Evolutionary conservation across 2,888 invertebrate species (phyloP).

Genomic region (Sisyra nigra): DNA sequence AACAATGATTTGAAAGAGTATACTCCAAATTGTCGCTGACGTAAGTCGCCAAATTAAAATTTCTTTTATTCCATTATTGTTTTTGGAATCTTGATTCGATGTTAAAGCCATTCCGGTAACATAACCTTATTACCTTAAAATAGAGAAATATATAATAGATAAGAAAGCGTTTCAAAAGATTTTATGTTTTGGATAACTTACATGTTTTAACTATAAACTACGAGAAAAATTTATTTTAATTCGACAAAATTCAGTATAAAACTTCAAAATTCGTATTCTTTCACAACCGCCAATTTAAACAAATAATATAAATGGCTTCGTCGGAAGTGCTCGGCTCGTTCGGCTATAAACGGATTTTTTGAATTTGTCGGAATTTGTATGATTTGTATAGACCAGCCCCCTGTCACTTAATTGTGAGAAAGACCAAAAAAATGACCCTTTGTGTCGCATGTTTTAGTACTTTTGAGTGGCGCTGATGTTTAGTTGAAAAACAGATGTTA

Average conservation of each 20-base stretch:
- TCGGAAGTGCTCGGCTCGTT: too few relatives aligned
- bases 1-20: constrained; percentile 22
- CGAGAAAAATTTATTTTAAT: not conserved
- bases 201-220: not conserved
- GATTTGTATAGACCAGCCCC: too few relatives aligned
- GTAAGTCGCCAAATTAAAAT: constrained; percentile 38
- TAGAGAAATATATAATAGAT: not conserved
- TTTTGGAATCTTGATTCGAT: constrained; percentile 1
- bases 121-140: not conserved
- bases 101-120: not conserved
- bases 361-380: too few relatives aligned
- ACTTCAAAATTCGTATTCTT: not conserved
- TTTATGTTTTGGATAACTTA: not conserved
- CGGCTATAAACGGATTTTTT: too few relatives aligned
- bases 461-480: too few relatives aligned
- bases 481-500: too few relatives aligned
- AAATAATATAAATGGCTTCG: not conserved
- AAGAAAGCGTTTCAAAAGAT: not conserved
- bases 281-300: constrained; percentile 1
- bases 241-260: not conserved
- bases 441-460: too few relatives aligned
- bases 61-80: constrained; percentile 36
- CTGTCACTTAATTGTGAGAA: too few relatives aligned
- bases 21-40: constrained; percentile 24
- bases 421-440: too few relatives aligned